A percentile compares a stretch with the other conserved stretches of the same genome.
phyloP scores from a whole-genome alignment of 1,140 invertebrate genomes.

The Idris sp. region DNA sequence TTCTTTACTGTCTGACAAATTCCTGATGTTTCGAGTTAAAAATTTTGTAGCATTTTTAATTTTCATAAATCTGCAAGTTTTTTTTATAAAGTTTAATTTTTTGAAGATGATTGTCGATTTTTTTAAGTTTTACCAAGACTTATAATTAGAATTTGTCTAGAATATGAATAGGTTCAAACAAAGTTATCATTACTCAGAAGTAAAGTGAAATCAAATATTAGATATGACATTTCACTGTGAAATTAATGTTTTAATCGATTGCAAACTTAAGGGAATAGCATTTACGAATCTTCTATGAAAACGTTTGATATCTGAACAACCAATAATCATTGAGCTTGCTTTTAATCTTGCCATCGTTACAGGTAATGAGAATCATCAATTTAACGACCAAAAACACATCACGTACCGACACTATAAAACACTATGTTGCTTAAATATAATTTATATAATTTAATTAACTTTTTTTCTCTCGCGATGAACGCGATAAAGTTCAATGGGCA shows the following conservation, averaged over 20 bases:
- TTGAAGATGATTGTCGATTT: no score
- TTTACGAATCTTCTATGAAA: conserved; percentile 11
- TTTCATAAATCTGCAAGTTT: no score
- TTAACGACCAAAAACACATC: conserved; percentile 2
- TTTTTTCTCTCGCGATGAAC: conserved; percentile 3
- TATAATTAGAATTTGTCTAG: no score
- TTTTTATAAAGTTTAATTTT: no score
- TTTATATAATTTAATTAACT: conserved; percentile 24
- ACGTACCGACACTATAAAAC: conserved; percentile 4
- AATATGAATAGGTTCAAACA: no score
- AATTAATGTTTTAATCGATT: conserved; percentile 8
- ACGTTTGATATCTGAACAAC: neutral
- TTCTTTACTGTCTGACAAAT: no score
- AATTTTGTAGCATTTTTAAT: no score
- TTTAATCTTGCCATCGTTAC: conserved; percentile 20
- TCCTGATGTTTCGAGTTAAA: no score
- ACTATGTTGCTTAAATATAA: conserved; percentile 7
- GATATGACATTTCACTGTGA: neutral
- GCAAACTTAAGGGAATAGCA: neutral
- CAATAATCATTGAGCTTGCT: conserved; percentile 2
- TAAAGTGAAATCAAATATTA: no score
- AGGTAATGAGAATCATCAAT: neutral
- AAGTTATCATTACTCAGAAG: no score
- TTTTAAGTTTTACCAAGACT: no score
- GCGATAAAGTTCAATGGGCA: neutral